These are phyloP conservation scores for Lordiphosa mommai DNA, from an alignment of 1,140 invertebrate genomes.

Conservation along the genomic window DNA sequence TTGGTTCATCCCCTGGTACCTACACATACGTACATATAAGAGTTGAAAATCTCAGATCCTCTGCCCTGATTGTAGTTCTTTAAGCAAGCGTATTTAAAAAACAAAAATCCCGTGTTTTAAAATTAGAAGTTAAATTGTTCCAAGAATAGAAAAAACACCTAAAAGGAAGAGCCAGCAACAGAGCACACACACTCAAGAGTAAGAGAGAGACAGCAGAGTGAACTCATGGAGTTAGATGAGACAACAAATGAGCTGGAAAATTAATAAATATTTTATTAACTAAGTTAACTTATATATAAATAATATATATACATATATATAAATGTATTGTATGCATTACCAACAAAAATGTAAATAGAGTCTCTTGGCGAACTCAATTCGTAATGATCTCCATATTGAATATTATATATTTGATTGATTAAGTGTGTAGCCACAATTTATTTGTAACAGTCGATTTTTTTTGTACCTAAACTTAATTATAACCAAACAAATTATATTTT, in stretches of 20 bases:
- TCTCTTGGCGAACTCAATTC: slow-evolving; percentile 7
- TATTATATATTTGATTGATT: slow-evolving; percentile 36
- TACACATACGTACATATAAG: too few species aligned
- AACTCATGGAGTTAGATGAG: not conserved
- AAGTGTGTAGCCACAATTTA: not conserved
- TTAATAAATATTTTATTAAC: slow-evolving; percentile 6
- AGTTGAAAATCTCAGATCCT: too few species aligned
- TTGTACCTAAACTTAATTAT: slow-evolving; percentile 2
- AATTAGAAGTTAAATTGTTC: slow-evolving; percentile 36
- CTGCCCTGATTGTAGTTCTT: slow-evolving; percentile 19
- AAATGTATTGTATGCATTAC: not conserved
- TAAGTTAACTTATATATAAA: not conserved
- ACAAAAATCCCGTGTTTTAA: slow-evolving; percentile 45
- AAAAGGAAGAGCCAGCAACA: slow-evolving; percentile 7
- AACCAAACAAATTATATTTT: not conserved
- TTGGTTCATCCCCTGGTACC: too few species aligned
- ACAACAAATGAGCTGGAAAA: not conserved
- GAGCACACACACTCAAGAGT: not conserved
- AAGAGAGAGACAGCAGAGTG: slow-evolving; percentile 6
- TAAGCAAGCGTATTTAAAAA: too few species aligned
- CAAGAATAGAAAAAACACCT: slow-evolving; percentile 11
- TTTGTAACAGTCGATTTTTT: slow-evolving; percentile 10
- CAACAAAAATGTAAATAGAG: slow-evolving; percentile 22
- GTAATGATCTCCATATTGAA: slow-evolving; percentile 33
- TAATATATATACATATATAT: too few species aligned